Percentiles rank a stretch among this genome's conserved stretches.
Evolutionary conservation across 2,888 invertebrate species (phyloP).

Genomic region (Horisme vitalbata): DNA sequence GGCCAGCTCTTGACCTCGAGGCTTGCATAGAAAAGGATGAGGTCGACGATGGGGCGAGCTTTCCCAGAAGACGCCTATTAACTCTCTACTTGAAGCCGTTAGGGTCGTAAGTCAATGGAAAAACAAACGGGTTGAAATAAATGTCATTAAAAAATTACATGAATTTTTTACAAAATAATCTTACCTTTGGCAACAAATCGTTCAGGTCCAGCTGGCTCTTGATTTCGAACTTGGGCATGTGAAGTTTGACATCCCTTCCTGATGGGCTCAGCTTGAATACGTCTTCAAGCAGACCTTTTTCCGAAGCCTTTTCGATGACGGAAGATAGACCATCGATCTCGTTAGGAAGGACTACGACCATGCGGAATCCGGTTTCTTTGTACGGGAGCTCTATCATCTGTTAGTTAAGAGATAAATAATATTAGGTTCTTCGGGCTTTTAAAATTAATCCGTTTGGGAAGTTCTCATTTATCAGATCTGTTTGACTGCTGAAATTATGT

Average conservation of each 20-base stretch:
- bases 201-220: constrained; percentile 49
- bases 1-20: too few species aligned
- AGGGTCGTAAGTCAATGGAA: too few species aligned
- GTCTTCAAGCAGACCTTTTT: constrained; percentile 47
- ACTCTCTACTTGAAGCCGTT: too few species aligned
- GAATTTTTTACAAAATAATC: background rate
- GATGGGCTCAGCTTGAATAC: constrained; percentile 43
- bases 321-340: constrained; percentile 49
- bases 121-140: too few species aligned
- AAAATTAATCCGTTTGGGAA: too few species aligned
- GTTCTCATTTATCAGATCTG: too few species aligned
- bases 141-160: too few species aligned
- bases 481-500: too few species aligned
- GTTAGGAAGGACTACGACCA: constrained; percentile 55
- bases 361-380: constrained; percentile 55
- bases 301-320: constrained; percentile 48
- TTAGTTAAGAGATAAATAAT: background rate
- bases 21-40: too few species aligned
- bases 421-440: background rate
- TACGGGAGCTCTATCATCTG: constrained; percentile 61
- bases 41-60: too few species aligned
- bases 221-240: constrained; percentile 58
- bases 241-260: constrained; percentile 39
- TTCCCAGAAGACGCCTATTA: too few species aligned
- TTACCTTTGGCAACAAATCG: constrained; percentile 50